A percentile compares a stretch with the other conserved stretches of the same genome.
Evolutionary conservation across 2,797 vertebrate genomes (phyloP).

Genomic region (Hypotaenidia okinawae): DNA sequence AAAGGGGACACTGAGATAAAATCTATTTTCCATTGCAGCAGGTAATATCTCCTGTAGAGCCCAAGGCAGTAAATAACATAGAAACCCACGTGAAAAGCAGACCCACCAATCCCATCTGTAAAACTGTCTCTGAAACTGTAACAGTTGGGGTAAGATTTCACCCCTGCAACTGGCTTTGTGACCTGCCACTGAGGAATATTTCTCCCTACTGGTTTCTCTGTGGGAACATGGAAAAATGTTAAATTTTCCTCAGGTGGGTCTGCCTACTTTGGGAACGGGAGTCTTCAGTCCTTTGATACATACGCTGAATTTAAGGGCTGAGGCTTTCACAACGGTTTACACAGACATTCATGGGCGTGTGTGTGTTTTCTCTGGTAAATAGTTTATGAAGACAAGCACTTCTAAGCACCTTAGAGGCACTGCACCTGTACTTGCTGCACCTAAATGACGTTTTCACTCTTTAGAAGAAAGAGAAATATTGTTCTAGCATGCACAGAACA

Average conservation of each 20-base stretch:
- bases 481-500: conserved; percentile 79
- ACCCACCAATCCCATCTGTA: background rate
- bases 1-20: background rate
- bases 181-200: background rate
- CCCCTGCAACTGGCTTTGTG: background rate
- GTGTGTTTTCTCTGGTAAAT: background rate
- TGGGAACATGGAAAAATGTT: background rate
- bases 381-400: conserved; percentile 61
- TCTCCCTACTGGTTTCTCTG: background rate
- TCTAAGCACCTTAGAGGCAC: conserved; percentile 67
- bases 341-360: background rate
- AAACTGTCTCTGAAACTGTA: background rate
- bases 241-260: background rate
- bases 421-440: conserved; percentile 74
- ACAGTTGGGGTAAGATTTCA: background rate
- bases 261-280: background rate
- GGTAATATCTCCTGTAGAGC: background rate
- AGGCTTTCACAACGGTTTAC: background rate
- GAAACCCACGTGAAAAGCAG: background rate
- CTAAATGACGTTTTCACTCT: conserved; percentile 74
- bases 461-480: conserved; percentile 80
- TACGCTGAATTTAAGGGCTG: background rate
- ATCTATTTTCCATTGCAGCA: background rate
- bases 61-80: background rate
- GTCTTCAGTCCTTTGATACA: background rate